Conservation (phyloP, 2,113 vertebrate genomes). For the Nycticorax nycticorax region DNA sequence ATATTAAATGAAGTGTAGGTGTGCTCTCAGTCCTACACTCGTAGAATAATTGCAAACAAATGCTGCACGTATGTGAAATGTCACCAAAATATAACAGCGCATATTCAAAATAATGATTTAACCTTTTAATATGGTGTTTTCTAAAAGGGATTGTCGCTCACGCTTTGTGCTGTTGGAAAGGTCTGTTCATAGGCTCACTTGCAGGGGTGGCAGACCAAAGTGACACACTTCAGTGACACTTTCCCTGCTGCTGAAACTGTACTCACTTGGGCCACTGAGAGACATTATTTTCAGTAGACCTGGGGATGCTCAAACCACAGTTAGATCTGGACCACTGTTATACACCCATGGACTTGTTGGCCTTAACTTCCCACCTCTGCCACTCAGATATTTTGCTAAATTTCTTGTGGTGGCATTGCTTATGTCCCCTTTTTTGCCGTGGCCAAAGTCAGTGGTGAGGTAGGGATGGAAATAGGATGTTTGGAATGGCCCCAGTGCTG, state of each 20-base stretch:
- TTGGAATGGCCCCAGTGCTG: not conserved
- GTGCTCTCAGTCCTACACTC: not conserved
- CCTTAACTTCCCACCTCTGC: not conserved
- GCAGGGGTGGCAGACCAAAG: not conserved
- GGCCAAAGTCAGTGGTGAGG: not conserved
- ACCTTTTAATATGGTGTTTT: not conserved
- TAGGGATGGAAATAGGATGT: not conserved
- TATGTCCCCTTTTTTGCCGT: not conserved
- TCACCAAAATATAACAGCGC: not conserved
- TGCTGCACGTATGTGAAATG: not conserved
- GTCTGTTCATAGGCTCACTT: not conserved
- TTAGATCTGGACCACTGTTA: not conserved
- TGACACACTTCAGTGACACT: not conserved
- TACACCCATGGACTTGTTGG: not conserved
- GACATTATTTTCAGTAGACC: not conserved
- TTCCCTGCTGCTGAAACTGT: not conserved
- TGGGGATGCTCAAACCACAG: not conserved
- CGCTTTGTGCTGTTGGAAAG: not conserved
- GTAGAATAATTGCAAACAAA: not conserved
- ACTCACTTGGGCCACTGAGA: not conserved
- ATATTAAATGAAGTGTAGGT: constrained; percentile 29
- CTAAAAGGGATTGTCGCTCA: not conserved
- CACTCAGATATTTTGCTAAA: not conserved
- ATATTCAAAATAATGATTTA: not conserved
- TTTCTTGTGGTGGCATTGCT: not conserved